Evolutionary conservation across 2,888 invertebrate genomes (phyloP).

Genomic region (Anthoptus insignis): DNA sequence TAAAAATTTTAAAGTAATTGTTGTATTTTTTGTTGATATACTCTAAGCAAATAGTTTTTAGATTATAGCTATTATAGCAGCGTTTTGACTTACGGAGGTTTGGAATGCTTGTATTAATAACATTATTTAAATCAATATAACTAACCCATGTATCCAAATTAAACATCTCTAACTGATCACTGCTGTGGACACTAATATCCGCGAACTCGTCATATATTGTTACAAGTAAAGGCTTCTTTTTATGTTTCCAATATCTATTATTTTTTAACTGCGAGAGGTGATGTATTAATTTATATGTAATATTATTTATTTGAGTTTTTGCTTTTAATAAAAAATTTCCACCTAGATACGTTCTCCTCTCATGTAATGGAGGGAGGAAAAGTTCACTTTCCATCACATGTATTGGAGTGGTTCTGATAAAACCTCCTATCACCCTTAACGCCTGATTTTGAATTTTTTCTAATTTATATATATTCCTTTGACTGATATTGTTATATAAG

Average conservation of each 20-base stretch:
- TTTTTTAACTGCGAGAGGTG: neutral
- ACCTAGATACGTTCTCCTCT: conserved; percentile 24
- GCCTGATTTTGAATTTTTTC: conserved; percentile 32
- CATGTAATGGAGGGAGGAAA: neutral
- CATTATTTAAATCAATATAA: neutral
- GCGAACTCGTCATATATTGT: too few relatives aligned
- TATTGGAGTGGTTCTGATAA: conserved; percentile 28
- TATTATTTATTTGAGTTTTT: neutral
- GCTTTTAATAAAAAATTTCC: conserved; percentile 19
- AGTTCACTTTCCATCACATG: conserved; percentile 35
- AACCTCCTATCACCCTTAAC: conserved; percentile 20
- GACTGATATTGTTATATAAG: conserved; percentile 23
- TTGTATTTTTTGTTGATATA: neutral
- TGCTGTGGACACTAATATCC: too few relatives aligned
- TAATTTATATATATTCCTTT: conserved; percentile 10
- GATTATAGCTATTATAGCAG: neutral
- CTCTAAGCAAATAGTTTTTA: neutral
- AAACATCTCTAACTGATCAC: neutral
- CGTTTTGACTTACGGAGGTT: neutral
- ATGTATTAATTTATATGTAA: neutral
- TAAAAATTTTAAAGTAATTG: neutral
- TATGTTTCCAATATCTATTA: conserved; percentile 15
- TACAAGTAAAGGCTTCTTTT: conserved; percentile 16
- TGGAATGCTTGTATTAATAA: neutral
- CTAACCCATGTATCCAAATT: neutral